Evolutionary conservation across 2,113 vertebrate genomes (phyloP), one percentile per base, ranked within the genome.

Genomic region (Acrocephalus kingi): DNA sequence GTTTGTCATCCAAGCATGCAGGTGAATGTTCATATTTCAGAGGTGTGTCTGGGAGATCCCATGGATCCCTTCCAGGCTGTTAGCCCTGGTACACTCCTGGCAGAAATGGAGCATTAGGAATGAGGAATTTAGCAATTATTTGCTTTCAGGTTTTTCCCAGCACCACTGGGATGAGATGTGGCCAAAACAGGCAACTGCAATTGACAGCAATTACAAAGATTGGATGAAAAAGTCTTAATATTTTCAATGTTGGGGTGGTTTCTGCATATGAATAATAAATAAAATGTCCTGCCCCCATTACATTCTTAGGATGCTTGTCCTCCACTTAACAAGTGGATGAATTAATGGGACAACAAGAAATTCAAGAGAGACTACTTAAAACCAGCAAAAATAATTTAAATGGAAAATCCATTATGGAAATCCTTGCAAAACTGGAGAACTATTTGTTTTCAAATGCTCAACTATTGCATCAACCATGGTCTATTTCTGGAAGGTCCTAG

Each of bases 291-390:
- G 15, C 9, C 39, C 19, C 23, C 10, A 0, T 46, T 49, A 18
- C 0, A 0, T 79, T 52, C 14, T 66, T 52, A 33, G 30, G 46
- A 39, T 54, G 8, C 14, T 86, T 6, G 0, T 54, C 21, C 8
- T 75, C 24, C 9, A 4, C 37, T 75, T 80, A 73, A 22, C 33
- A 83, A 55, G 9, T 12, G 2, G 18, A 24, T 1, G 3, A 85
- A 64, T 56, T 72, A 80, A 33, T 7, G 6, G n/a, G 31, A 19
- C 7, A 48, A 49, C 3, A 11, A 46, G 19, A 74, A 74, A 46
- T 45, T 52, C 5, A 66, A 39, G 49, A 69, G 2, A 78, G 1
- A 7, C 10, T 41, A 75, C 5, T 37, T n/a, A 59, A 83, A 49
- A 92, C 14, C 8, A 61, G 8, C 0, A 3, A 62, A 30, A 55